Evolutionary conservation across 2,113 vertebrate genomes (phyloP), one percentile per base, ranked within the genome.

Genomic region (Tachuris rubrigastra): DNA sequence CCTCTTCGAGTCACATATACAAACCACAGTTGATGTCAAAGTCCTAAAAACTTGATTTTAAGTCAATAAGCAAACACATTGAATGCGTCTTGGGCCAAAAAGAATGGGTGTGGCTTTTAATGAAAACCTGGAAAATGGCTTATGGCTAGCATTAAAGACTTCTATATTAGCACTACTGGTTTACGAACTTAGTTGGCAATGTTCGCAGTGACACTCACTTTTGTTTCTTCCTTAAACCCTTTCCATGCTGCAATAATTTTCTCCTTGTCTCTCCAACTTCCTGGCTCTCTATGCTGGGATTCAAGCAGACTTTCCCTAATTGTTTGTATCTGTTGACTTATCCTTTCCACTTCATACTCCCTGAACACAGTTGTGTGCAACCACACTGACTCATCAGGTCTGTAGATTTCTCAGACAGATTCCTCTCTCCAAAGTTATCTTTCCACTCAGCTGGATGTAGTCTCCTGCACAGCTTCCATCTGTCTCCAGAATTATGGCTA

Each of bases 11-110:
- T 68, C 94, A 82, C 49, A 89, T 39, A 86, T 20, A 86, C 25
- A 59, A 83, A 69, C 10, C 39, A 42, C 42, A n/a, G 16, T 30
- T 4, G 1, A 77, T 59, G 73, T 65, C 71, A 82, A 95, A 96
- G 87, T 96, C 87, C 85, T 94, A 65, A 90, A 92, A 87, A n/a
- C 50, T 83, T 47, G 12, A 35, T 7, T 91, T 91, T 73, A 72
- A 85, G 72, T 84, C 37, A 56, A 58, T 30, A 21, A 65, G 65
- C 72, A 95, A 84, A 78, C 76, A 28, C 2, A 5, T 75, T 59
- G 53, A 90, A 59, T 37, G n/a, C 11, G 33, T 28, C 50, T 42
- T 83, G 30, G 41, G 28, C 3, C 0, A 87, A 76, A 89, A 44
- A 52, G 8, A 60, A 35, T 52, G n/a, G 47, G 12, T 6, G 14